Evolutionary conservation across 2,888 invertebrate species (phyloP).

Genomic region (Glaucopsyche alexis): DNA sequence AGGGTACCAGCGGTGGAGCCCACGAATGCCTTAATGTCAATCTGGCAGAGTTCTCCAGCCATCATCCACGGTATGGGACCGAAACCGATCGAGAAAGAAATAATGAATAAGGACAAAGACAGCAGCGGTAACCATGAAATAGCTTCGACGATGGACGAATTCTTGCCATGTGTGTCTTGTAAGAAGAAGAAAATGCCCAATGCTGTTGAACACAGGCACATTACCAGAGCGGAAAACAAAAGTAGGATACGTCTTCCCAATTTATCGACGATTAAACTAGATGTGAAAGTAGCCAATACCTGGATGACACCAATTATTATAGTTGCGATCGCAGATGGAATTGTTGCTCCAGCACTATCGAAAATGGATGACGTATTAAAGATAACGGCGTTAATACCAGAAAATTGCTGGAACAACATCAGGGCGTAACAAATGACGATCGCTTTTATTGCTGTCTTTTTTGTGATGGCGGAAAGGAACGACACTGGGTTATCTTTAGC

Average conservation of each 20-base stretch:
- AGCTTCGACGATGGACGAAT: slow-evolving; percentile 62
- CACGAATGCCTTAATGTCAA: slow-evolving; percentile 88
- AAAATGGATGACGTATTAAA: slow-evolving; percentile 90
- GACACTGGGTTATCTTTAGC: slow-evolving; percentile 77
- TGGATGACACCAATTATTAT: slow-evolving; percentile 93
- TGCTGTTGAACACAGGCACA: slow-evolving; percentile 85
- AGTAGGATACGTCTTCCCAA: slow-evolving; percentile 89
- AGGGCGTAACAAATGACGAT: slow-evolving; percentile 86
- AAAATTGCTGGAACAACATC: slow-evolving; percentile 94
- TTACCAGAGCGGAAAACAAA: slow-evolving; percentile 83
- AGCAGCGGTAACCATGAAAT: slow-evolving; percentile 88
- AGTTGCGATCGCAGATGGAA: slow-evolving; percentile 82
- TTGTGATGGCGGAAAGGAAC: slow-evolving; percentile 77
- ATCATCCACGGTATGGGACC: slow-evolving; percentile 95
- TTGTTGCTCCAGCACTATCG: slow-evolving; percentile 78
- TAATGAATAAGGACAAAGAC: slow-evolving; percentile 86
- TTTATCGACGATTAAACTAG: slow-evolving; percentile 89
- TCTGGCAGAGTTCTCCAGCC: slow-evolving; percentile 88
- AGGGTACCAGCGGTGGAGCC: slow-evolving; percentile 89
- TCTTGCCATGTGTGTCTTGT: slow-evolving; percentile 53
- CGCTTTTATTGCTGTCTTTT: slow-evolving; percentile 83
- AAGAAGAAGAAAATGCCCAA: slow-evolving; percentile 86
- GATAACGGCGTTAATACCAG: slow-evolving; percentile 91
- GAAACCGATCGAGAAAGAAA: slow-evolving; percentile 90
- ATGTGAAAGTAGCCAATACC: slow-evolving; percentile 86